Evolutionary conservation across 2,797 vertebrate genomes (phyloP).

Genomic region (Coracias cyanogaster): DNA sequence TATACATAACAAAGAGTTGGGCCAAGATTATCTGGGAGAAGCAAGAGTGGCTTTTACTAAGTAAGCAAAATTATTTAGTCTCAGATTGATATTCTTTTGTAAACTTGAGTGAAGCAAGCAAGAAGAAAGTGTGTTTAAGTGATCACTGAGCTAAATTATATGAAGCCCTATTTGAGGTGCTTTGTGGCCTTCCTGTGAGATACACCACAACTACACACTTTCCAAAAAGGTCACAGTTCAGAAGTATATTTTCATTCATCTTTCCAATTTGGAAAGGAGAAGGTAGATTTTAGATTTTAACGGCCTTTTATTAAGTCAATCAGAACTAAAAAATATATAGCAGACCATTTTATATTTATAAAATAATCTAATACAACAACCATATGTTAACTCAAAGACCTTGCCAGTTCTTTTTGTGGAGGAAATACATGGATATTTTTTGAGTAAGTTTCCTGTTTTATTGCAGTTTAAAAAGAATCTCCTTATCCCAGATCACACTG

Average conservation of each 20-base stretch:
- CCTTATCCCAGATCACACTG: not conserved
- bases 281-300: not conserved
- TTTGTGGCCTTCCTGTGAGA: not conserved
- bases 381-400: not conserved
- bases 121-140: not conserved
- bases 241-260: not conserved
- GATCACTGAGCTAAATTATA: not conserved
- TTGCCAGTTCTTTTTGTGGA: not conserved
- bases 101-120: not conserved
- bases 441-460: not conserved
- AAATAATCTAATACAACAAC: not conserved
- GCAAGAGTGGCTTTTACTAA: not conserved
- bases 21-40: not conserved
- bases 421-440: not conserved
- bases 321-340: not conserved
- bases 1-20: not conserved
- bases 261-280: not conserved
- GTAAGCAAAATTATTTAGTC: not conserved
- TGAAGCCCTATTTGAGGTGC: not conserved
- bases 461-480: not conserved
- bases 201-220: not conserved
- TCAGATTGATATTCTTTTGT: not conserved
- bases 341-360: not conserved
- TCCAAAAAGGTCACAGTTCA: not conserved
- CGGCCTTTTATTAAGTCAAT: not conserved